Conservation (phyloP, 2,113 vertebrate species). For the Phrynosoma blainvillii region DNA sequence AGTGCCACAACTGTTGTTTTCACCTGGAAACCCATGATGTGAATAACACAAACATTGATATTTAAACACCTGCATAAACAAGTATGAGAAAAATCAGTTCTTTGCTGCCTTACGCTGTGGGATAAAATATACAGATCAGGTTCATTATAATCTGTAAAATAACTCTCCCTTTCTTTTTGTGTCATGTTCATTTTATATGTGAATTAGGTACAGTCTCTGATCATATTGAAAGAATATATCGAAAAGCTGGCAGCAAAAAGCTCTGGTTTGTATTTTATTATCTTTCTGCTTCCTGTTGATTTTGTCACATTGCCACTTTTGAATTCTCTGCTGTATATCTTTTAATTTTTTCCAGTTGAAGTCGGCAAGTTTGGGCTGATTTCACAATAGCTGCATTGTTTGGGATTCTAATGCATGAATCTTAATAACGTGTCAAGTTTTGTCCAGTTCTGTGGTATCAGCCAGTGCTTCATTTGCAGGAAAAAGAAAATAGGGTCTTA, state of each 20-base stretch:
- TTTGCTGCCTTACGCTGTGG: neutral
- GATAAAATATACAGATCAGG: conserved; percentile 20
- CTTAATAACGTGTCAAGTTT: neutral
- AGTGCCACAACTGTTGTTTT: neutral
- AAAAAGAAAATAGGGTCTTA: neutral
- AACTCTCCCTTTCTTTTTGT: conserved; percentile 14
- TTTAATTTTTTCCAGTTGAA: neutral
- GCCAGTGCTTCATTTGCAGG: neutral
- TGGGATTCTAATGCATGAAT: neutral
- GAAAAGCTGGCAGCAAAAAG: conserved; percentile 93
- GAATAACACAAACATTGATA: neutral
- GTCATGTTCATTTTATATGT: conserved; percentile 35
- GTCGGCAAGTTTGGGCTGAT: neutral
- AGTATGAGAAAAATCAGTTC: neutral
- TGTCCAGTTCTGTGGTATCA: neutral
- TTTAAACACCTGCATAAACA: neutral
- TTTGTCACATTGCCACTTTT: neutral
- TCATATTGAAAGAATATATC: conserved; percentile 94
- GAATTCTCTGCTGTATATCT: neutral
- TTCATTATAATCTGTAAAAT: conserved; percentile 35
- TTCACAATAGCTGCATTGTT: neutral
- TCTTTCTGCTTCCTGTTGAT: conserved; percentile 37
- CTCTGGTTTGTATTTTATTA: conserved; percentile 89
- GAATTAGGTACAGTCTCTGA: conserved; percentile 85
- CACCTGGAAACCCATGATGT: neutral